Conservation (phyloP, 1,140 invertebrate species). For the Ericerus pela region DNA sequence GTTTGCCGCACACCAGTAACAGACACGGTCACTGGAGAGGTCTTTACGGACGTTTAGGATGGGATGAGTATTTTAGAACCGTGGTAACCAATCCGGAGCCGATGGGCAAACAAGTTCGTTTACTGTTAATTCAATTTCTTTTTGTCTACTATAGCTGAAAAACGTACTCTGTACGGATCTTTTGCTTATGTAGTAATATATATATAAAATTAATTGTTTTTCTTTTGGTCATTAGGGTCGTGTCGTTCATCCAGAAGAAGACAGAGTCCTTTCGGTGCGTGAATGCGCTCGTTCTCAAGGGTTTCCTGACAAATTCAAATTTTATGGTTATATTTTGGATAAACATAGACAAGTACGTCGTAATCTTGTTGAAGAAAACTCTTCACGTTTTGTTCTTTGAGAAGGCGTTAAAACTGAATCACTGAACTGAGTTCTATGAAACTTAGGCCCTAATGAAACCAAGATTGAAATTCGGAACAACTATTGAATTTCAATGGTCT, state of each 20-base stretch:
- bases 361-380: too few relatives aligned
- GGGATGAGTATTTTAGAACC: conserved; percentile 74
- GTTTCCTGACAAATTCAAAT: conserved; percentile 63
- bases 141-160: too few relatives aligned
- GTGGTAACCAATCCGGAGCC: conserved; percentile 81
- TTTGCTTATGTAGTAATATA: too few relatives aligned
- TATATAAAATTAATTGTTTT: too few relatives aligned
- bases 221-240: conserved; percentile 42
- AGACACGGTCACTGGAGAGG: conserved; percentile 73
- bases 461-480: too few relatives aligned
- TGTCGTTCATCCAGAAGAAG: conserved; percentile 67
- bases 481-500: too few relatives aligned
- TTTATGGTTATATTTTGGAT: conserved; percentile 58
- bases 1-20: conserved; percentile 73
- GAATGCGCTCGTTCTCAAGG: conserved; percentile 79
- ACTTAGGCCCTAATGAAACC: too few relatives aligned
- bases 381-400: too few relatives aligned
- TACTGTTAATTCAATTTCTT: not conserved
- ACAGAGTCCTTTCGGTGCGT: conserved; percentile 64
- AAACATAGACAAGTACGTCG: conserved; percentile 54
- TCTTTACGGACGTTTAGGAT: conserved; percentile 55
- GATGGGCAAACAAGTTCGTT: conserved; percentile 67
- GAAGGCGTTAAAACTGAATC: too few relatives aligned
- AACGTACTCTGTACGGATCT: too few relatives aligned
- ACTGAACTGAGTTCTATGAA: too few relatives aligned